A percentile compares a stretch with the other conserved stretches of the same genome.
Evolutionary conservation across 2,888 invertebrate species (phyloP).

Genomic region (Macropis europaea): DNA sequence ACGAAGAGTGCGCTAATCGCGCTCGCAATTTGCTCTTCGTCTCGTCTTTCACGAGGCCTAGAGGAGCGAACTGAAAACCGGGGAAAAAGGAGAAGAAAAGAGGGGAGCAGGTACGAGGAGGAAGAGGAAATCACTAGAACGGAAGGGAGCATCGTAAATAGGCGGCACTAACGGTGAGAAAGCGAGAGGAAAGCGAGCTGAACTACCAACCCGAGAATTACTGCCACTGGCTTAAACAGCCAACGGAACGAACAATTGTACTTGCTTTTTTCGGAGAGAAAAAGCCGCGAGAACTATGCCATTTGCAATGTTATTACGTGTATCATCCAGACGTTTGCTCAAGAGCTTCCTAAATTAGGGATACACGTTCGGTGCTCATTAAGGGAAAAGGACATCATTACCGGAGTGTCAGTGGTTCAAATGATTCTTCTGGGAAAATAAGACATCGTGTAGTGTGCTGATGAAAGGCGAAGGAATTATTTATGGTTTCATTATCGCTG

Average conservation of each 20-base stretch:
- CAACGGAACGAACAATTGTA: slow-evolving; percentile 5
- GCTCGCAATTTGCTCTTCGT: background rate
- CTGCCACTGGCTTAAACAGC: background rate
- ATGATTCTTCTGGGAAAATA: background rate
- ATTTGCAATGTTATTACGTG: background rate
- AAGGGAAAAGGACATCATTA: background rate
- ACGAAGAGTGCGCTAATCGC: slow-evolving; percentile 2
- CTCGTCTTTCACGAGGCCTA: background rate
- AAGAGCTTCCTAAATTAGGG: background rate
- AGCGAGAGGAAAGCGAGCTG: slow-evolving; percentile 36
- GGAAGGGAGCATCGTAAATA: slow-evolving; percentile 38
- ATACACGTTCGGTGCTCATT: background rate
- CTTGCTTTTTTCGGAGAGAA: background rate
- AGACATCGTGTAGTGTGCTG: background rate
- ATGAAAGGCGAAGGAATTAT: no score
- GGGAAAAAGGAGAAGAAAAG: slow-evolving; percentile 9
- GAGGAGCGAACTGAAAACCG: background rate
- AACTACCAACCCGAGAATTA: slow-evolving; percentile 14
- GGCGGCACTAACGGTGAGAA: slow-evolving; percentile 44
- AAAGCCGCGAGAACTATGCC: no score
- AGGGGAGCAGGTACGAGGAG: slow-evolving; percentile 49
- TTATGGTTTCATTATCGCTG: no score
- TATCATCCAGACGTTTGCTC: background rate
- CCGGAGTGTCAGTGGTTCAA: background rate
- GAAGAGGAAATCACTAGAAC: slow-evolving; percentile 37